Percentiles rank a stretch among this genome's conserved stretches.
phyloP scores from a whole-genome alignment of 1,140 invertebrate species.

The Mya arenaria region DNA sequence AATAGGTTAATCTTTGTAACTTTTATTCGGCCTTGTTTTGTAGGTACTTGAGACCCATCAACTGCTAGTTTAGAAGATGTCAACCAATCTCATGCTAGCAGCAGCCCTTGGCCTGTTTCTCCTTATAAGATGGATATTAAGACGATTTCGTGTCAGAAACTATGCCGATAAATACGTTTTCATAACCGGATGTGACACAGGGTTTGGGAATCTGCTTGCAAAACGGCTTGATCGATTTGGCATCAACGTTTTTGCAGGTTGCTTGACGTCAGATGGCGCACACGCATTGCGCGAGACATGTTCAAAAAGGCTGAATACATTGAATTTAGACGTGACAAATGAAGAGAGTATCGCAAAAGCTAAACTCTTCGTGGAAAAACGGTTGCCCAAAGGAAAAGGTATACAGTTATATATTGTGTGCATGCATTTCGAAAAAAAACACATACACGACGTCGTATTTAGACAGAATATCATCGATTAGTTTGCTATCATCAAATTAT shows the following conservation, averaged over 20 bases:
- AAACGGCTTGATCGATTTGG: slow-evolving; percentile 77
- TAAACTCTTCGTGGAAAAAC: neutral
- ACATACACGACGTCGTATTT: neutral
- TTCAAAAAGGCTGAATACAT: neutral
- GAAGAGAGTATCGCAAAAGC: slow-evolving; percentile 26
- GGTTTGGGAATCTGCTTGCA: slow-evolving; percentile 81
- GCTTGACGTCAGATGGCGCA: slow-evolving; percentile 61
- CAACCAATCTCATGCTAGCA: too few species aligned
- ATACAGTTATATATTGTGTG: neutral
- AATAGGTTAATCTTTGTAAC: too few species aligned
- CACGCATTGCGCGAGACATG: neutral
- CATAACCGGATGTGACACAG: slow-evolving; percentile 82
- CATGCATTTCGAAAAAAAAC: neutral
- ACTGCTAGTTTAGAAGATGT: too few species aligned
- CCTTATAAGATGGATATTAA: slow-evolving; percentile 1
- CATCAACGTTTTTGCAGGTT: slow-evolving; percentile 81
- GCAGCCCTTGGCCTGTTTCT: neutral
- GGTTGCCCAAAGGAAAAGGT: slow-evolving; percentile 26
- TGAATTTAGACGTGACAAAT: slow-evolving; percentile 24
- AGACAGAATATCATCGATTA: neutral
- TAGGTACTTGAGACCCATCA: too few species aligned
- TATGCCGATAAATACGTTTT: slow-evolving; percentile 69
- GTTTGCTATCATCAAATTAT: neutral
- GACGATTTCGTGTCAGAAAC: neutral
- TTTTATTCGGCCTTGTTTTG: too few species aligned